Conservation (phyloP, 2,113 vertebrate species). For the Fulmarus glacialis region DNA sequence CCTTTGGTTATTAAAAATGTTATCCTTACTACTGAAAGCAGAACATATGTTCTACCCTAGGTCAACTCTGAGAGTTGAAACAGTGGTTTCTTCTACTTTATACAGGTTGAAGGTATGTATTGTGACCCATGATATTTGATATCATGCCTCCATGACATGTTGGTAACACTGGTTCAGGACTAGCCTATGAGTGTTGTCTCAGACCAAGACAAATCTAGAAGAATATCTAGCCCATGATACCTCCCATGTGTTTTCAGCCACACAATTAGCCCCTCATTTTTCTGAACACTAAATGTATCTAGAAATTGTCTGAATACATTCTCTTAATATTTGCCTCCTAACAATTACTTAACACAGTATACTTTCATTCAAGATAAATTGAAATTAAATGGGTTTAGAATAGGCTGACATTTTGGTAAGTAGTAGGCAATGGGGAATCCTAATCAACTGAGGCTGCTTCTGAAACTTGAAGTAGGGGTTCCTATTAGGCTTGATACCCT, state of each 20-base stretch:
- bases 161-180: background rate
- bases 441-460: background rate
- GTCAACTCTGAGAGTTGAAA: background rate
- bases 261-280: background rate
- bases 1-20: background rate
- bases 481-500: constrained; percentile 25
- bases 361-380: background rate
- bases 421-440: background rate
- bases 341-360: background rate
- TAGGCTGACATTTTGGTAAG: background rate
- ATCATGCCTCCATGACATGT: background rate
- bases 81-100: background rate
- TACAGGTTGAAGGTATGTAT: background rate
- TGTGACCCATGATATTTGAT: background rate
- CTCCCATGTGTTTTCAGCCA: background rate
- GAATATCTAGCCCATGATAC: background rate
- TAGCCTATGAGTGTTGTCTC: rapidly evolving
- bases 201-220: background rate
- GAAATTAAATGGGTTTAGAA: background rate
- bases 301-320: background rate
- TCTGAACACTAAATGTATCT: background rate
- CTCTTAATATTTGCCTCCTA: background rate
- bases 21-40: background rate
- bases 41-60: background rate
- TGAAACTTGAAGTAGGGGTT: background rate